Evolutionary conservation across 2,113 vertebrate species (phyloP), one percentile per base, ranked within the genome.

Genomic region (Nerophis ophidion): DNA sequence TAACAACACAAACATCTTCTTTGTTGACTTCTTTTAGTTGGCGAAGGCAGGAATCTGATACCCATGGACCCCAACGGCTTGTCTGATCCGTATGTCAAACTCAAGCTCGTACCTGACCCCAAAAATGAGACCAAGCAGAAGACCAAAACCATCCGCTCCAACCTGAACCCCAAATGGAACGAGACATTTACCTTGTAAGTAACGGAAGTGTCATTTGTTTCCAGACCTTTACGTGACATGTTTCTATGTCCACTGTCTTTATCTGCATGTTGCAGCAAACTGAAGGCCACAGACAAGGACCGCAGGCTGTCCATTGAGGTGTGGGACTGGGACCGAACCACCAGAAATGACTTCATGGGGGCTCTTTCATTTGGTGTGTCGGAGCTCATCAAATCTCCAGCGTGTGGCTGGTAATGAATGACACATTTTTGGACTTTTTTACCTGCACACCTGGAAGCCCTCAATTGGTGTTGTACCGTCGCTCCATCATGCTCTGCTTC

Each of bases 311-410:
- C 94, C 0, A 89, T 99, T 7, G 96, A 99, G 77, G 91, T 99
- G 57, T 99, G 96, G 95, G 96, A 99, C 83, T 99, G 96, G 96
- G 96, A 99, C 75, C 91, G 96, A 42, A 98, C 96, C 56, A 98
- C 96, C 26, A 88, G 96, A 77, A 99, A 99, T 3, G 96, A 99
- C 87, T 99, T 99, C 85, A 99, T 99, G 96, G 96, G 96, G 4
- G 91, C 95, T 3, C 92, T 98, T 35, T 99, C 96, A 6, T 99
- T 99, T 26, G 96, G 96, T 0, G 95, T 99, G 35, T 99, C 96
- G 0, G 96, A 99, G 84, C 93, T 99, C 7, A 94, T 98, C 77
- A 98, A 98, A 77, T 86, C 94, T 77, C 90, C 93, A 0, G 93
- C 90, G 46, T 90, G 87, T 36, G 96, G 96, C 77, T 99, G 95